Conservation (phyloP, 2,888 invertebrate genomes). For the Drosophila prostipennis region DNA sequence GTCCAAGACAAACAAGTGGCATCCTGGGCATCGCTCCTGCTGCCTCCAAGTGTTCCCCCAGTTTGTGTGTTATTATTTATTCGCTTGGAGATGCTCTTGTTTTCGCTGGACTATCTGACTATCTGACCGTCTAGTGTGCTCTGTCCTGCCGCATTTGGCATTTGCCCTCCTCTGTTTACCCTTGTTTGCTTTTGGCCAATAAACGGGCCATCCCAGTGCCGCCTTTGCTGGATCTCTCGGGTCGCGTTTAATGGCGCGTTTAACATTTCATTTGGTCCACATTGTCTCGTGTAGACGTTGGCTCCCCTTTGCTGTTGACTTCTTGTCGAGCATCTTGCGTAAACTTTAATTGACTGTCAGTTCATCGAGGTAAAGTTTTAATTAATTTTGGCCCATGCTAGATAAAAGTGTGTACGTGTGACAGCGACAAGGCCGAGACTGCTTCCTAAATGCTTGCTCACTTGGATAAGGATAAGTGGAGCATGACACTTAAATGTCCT, state of each 20-base stretch:
- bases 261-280: slow-evolving; percentile 44
- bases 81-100: slow-evolving; percentile 41
- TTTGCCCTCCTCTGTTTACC: slow-evolving; percentile 61
- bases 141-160: slow-evolving; percentile 64
- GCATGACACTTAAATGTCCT: slow-evolving; percentile 44
- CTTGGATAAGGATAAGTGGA: slow-evolving; percentile 18
- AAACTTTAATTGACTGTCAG: slow-evolving; percentile 77
- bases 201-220: slow-evolving; percentile 48
- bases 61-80: slow-evolving; percentile 65
- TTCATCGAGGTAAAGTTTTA: slow-evolving; percentile 75
- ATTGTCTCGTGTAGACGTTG: neutral
- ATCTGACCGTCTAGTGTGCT: slow-evolving; percentile 32
- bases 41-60: slow-evolving; percentile 32
- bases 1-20: slow-evolving; percentile 69
- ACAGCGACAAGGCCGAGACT: too few relatives aligned
- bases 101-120: slow-evolving; percentile 51
- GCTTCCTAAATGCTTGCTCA: neutral
- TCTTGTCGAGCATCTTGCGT: slow-evolving; percentile 65
- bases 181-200: slow-evolving; percentile 75
- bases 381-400: slow-evolving; percentile 62
- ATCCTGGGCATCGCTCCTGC: slow-evolving; percentile 36
- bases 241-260: slow-evolving; percentile 70
- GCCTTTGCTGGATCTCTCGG: slow-evolving; percentile 3
- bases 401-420: neutral
- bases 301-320: slow-evolving; percentile 36